phyloP scores from a whole-genome alignment of 2,888 invertebrate species.

The Phrixothrix hirtus region DNA sequence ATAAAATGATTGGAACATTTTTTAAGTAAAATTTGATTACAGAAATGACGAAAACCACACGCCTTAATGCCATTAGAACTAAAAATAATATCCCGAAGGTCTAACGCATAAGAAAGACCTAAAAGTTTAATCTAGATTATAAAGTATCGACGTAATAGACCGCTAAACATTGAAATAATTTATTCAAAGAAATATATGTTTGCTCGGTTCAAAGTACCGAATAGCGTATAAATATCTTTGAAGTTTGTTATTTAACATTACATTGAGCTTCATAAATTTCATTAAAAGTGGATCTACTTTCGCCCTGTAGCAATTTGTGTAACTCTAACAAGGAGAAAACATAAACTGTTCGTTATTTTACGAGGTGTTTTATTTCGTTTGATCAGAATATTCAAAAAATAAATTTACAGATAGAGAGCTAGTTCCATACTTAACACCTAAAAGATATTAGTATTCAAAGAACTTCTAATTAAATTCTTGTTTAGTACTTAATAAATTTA shows the following conservation, averaged over 20 bases:
- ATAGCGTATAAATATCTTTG: constrained; percentile 8
- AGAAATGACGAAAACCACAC: constrained; percentile 8
- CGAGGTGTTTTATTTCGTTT: constrained; percentile 5
- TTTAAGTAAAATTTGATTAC: constrained; percentile 9
- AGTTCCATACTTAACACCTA: no score
- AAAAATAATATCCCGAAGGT: constrained; percentile 12
- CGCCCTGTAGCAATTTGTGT: constrained; percentile 8
- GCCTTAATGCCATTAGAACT: constrained; percentile 7
- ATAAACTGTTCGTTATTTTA: not conserved
- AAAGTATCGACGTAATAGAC: constrained; percentile 13
- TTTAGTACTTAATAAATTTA: no score
- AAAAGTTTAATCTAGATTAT: constrained; percentile 17
- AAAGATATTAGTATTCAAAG: no score
- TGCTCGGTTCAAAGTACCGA: constrained; percentile 12
- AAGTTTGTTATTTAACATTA: constrained; percentile 16
- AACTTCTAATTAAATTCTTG: no score
- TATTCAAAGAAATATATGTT: constrained; percentile 14
- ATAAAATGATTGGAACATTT: no score
- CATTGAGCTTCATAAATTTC: constrained; percentile 14
- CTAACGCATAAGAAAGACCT: constrained; percentile 3
- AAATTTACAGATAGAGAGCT: no score
- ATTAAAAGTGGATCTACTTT: constrained; percentile 9
- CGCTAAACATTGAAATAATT: constrained; percentile 14
- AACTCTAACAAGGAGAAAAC: constrained; percentile 8
- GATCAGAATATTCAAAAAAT: not conserved